These are phyloP conservation scores for Mayetiola destructor DNA, from an alignment of 2,888 invertebrate genomes.

Conservation along the genomic window DNA sequence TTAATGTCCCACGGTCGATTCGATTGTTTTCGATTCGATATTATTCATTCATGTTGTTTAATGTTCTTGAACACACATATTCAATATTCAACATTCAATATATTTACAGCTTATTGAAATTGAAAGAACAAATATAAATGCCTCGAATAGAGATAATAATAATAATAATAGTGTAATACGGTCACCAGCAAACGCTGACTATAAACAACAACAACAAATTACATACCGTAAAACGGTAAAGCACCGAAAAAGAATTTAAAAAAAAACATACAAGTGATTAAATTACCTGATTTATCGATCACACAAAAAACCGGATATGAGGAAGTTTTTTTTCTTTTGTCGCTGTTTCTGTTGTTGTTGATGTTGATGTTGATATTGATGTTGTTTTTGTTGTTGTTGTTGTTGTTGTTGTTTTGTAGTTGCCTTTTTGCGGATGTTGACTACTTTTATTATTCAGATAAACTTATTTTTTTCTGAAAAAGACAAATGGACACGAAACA, in stretches of 20 bases:
- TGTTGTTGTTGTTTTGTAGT: too few species aligned
- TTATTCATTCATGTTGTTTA: too few species aligned
- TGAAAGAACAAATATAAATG: neutral
- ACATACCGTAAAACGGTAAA: neutral
- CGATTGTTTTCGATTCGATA: too few species aligned
- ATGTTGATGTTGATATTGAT: too few species aligned
- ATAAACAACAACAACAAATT: neutral
- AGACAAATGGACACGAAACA: constrained; percentile 9
- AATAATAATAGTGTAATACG: too few species aligned
- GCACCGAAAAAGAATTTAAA: neutral
- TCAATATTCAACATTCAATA: neutral
- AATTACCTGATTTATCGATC: constrained; percentile 14
- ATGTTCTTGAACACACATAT: neutral
- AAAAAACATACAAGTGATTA: neutral
- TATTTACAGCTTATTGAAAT: neutral
- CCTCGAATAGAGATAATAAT: neutral
- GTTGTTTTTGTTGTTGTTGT: constrained; percentile 10
- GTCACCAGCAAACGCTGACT: too few species aligned
- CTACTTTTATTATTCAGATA: constrained; percentile 10
- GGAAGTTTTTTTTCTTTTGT: constrained; percentile 15
- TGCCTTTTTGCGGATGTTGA: constrained; percentile 11
- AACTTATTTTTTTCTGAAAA: constrained; percentile 13
- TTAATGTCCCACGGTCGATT: too few species aligned
- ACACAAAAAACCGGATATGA: constrained; percentile 16
- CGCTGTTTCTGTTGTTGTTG: constrained; percentile 5